These are phyloP conservation scores for Chondrilla cf. caribensis DNA, from an alignment of 37 sponge, comb jelly and placozoan species.

Conservation along the genomic window DNA sequence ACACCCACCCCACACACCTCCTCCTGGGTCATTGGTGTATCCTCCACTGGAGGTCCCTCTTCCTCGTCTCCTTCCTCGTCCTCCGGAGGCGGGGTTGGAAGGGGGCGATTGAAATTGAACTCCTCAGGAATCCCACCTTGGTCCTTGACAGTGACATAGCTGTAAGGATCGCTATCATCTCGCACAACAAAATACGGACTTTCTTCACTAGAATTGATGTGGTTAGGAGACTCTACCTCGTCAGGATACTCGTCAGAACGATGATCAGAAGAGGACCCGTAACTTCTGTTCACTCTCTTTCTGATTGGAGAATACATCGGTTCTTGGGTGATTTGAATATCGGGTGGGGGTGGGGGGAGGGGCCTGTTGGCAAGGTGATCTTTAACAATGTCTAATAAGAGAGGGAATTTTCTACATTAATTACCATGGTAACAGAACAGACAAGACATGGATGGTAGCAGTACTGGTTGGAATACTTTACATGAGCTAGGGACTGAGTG, in stretches of 20 bases:
- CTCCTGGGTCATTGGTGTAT: not conserved
- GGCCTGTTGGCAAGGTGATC: not conserved
- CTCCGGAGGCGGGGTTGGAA: not conserved
- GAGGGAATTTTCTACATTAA: too few relatives aligned
- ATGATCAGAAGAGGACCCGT: too few relatives aligned
- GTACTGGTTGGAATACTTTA: too few relatives aligned
- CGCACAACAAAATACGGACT: not conserved
- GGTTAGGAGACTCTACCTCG: not conserved
- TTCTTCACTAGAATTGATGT: not conserved
- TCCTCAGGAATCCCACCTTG: not conserved
- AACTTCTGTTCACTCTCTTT: not conserved
- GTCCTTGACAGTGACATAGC: not conserved
- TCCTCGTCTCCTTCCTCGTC: not conserved
- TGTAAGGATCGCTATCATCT: not conserved
- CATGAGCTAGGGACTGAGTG: too few relatives aligned
- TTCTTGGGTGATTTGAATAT: not conserved
- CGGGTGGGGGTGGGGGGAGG: constrained; percentile 7
- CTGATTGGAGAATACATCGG: not conserved
- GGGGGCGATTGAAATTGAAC: not conserved
- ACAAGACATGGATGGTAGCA: too few relatives aligned
- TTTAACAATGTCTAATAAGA: too few relatives aligned
- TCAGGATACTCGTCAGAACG: too few relatives aligned
- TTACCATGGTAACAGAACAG: too few relatives aligned
- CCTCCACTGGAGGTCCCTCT: constrained; percentile 5
- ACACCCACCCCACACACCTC: too few relatives aligned